phyloP scores from a whole-genome alignment of 1,140 invertebrate genomes.

The Apis laboriosa region DNA sequence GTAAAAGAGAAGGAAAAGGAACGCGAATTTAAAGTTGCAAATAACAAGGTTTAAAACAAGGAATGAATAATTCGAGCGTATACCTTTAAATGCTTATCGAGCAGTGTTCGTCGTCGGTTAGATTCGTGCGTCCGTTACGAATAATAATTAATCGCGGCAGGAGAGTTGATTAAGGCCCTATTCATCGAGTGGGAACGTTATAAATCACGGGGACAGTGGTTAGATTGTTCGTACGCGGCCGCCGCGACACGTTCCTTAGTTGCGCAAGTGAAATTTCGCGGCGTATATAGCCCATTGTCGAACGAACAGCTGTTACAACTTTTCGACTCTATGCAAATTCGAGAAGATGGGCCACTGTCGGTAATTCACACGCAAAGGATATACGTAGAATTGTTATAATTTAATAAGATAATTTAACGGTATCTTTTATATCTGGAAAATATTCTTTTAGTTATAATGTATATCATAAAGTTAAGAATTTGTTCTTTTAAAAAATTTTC shows the following conservation, averaged over 20 bases:
- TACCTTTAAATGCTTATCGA: background rate
- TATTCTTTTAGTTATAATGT: no score
- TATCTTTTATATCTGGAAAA: no score
- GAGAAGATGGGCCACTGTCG: background rate
- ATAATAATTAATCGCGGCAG: constrained; percentile 53
- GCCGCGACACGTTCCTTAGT: background rate
- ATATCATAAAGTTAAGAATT: no score
- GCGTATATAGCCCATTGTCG: constrained; percentile 9
- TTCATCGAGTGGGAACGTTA: constrained; percentile 47
- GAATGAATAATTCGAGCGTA: background rate
- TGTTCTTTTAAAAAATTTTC: no score
- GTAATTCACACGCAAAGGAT: background rate
- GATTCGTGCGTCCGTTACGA: constrained; percentile 15
- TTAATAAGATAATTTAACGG: no score
- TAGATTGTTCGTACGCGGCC: constrained; percentile 21
- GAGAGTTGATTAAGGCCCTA: constrained; percentile 53
- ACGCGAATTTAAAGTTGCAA: background rate
- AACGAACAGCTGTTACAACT: constrained; percentile 17
- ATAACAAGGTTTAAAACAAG: background rate
- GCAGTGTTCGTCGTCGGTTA: background rate
- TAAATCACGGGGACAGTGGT: constrained; percentile 44
- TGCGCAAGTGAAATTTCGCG: constrained; percentile 39
- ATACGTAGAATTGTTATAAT: no score
- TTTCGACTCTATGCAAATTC: background rate
- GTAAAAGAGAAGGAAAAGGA: background rate